Evolutionary conservation across 2,888 invertebrate species (phyloP).

Genomic region (Caenorhabditis afra): DNA sequence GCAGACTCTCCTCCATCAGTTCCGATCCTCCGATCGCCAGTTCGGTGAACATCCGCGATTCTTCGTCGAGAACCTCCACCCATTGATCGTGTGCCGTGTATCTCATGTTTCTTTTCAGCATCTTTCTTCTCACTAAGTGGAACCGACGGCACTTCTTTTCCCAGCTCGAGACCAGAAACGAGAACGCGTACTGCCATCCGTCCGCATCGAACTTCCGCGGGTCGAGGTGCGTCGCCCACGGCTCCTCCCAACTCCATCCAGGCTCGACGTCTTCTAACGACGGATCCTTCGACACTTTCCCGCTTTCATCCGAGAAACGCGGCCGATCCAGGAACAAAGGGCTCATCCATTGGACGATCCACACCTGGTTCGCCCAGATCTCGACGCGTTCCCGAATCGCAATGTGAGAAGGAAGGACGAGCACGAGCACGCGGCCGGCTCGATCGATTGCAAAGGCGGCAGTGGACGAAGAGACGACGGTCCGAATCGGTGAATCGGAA

Average conservation of each 20-base stretch:
- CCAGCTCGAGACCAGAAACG: slow-evolving; percentile 49
- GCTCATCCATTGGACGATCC: slow-evolving; percentile 60
- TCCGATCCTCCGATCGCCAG: slow-evolving; percentile 55
- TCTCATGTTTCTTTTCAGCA: slow-evolving; percentile 60
- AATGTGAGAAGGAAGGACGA: slow-evolving; percentile 57
- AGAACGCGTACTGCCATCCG: slow-evolving; percentile 66
- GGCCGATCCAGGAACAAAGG: slow-evolving; percentile 61
- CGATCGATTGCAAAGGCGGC: slow-evolving; percentile 56
- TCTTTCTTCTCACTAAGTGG: slow-evolving; percentile 56
- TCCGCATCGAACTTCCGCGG: slow-evolving; percentile 55
- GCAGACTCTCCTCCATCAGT: slow-evolving; percentile 42
- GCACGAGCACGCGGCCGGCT: slow-evolving; percentile 53
- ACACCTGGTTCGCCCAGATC: slow-evolving; percentile 64
- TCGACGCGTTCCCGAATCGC: slow-evolving; percentile 51
- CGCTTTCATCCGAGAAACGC: slow-evolving; percentile 54
- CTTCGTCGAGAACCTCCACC: slow-evolving; percentile 46
- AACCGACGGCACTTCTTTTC: slow-evolving; percentile 30
- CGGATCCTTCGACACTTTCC: slow-evolving; percentile 12
- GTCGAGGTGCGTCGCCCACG: slow-evolving; percentile 55
- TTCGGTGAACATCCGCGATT: slow-evolving; percentile 43
- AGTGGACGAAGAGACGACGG: slow-evolving; percentile 42
- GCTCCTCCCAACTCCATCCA: slow-evolving; percentile 68
- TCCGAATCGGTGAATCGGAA: slow-evolving; percentile 24
- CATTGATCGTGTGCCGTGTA: slow-evolving; percentile 63
- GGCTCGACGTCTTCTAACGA: slow-evolving; percentile 20